Base-by-base conservation (phyloP, 2,888 invertebrate genomes). In the Crioceris asparagi region DNA sequence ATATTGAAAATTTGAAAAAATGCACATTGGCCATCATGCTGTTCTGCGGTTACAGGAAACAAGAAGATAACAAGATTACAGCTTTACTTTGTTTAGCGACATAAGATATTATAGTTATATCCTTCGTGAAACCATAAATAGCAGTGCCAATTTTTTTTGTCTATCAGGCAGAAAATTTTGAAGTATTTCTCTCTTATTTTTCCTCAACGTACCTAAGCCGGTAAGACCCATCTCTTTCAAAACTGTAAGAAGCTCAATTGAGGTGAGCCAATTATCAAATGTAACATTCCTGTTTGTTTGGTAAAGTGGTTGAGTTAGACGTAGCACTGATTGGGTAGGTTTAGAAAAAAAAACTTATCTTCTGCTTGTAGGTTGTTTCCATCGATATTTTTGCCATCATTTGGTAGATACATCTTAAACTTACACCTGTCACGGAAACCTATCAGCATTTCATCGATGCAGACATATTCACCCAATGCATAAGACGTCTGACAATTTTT, bases 201-300 rank as follows among this genome's bases (percentile, higher is more conserved):
- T n/a, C n/a, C n/a, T n/a, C n/a, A n/a, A n/a, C n/a, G n/a, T n/a
- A n/a, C n/a, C n/a, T n/a, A n/a, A n/a, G 34, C 29, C 35, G 30
- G 35, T 41, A 27, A 32, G 21, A 32, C 19, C 37, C 36, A 17
- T 40, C 35, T 32, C 25, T 38, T 39, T 39, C 32, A 40, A 32
- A 17, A 29, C 29, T 29, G 27, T 29, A 27, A 36, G 32, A 6
- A 42, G 29, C 34, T 39, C 39, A 12, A 33, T 29, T 11, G 25
- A 37, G 8, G 35, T 29, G 30, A 43, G 38, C 43, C 37, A 43
- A 19, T 39, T 43, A 29, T 39, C 39, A 37, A 35, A 34, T 11
- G 37, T 31, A 5, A 42, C 26, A 37, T 27, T 32, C 29, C 38
- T 33, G 17, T 40, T 40, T 17, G 36, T 27, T 10, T 12, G 25